A percentile compares a stretch with the other conserved stretches of the same genome.
phyloP scores from a whole-genome alignment of 2,888 invertebrate species.

The Aquatica leii region DNA sequence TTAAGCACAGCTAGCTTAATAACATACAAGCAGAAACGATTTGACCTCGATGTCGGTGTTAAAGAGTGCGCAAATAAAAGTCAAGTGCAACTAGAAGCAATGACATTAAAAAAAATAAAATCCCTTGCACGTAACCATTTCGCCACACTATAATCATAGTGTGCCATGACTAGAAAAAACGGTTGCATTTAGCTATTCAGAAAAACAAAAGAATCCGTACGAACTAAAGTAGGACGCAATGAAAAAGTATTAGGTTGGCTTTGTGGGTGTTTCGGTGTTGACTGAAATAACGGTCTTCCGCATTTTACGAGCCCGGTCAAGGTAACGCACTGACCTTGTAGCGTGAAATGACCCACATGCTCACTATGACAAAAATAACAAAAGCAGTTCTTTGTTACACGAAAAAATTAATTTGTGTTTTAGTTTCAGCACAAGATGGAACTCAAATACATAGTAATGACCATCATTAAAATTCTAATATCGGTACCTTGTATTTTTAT shows the following conservation, averaged over 20 bases:
- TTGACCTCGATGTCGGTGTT: too few relatives aligned
- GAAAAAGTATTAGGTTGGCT: constrained; percentile 11
- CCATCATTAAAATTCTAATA: constrained; percentile 57
- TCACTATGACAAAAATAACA: background rate
- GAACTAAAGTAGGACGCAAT: constrained; percentile 2
- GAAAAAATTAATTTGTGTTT: background rate
- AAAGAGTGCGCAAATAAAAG: too few relatives aligned
- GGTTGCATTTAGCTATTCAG: too few relatives aligned
- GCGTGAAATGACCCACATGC: constrained; percentile 43
- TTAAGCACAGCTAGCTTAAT: too few relatives aligned
- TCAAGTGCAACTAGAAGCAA: too few relatives aligned
- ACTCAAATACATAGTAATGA: constrained; percentile 54
- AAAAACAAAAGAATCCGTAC: too few relatives aligned
- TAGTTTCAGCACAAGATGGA: constrained; percentile 50
- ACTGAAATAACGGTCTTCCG: constrained; percentile 29
- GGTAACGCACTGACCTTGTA: constrained; percentile 50
- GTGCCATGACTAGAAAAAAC: too few relatives aligned
- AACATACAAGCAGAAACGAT: too few relatives aligned
- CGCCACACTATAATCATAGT: too few relatives aligned
- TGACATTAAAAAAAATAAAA: too few relatives aligned
- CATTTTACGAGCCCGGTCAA: constrained; percentile 44
- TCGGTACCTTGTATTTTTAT: constrained; percentile 53
- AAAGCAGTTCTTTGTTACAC: background rate
- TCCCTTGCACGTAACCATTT: too few relatives aligned
- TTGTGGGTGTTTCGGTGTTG: constrained; percentile 28